Conservation (phyloP, 2,113 vertebrate genomes). For the Nannospalax galili region DNA sequence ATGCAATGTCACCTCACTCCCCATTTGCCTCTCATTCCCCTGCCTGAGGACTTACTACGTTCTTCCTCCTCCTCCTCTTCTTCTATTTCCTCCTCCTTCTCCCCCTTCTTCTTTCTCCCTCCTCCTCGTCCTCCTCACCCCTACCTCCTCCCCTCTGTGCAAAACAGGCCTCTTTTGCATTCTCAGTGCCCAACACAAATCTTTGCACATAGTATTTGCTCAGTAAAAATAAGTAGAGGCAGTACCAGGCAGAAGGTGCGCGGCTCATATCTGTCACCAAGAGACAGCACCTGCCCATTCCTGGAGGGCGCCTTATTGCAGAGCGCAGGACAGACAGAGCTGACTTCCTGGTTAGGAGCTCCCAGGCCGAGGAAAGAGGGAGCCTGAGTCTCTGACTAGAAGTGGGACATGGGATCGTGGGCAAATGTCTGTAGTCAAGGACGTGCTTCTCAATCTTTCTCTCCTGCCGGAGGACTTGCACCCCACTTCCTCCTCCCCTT, state of each 20-base stretch:
- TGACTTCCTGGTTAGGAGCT: not conserved
- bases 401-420: no score
- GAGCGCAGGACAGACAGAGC: not conserved
- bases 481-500: no score
- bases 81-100: not conserved
- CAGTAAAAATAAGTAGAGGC: not conserved
- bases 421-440: not conserved
- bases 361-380: not conserved
- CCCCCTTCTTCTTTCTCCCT: not conserved
- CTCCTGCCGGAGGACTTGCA: not conserved
- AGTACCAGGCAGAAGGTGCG: rapidly evolving
- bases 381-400: no score
- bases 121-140: not conserved
- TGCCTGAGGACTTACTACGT: not conserved
- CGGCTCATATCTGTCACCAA: rapidly evolving
- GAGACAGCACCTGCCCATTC: rapidly evolving
- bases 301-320: not conserved
- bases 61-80: not conserved
- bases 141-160: not conserved
- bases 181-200: rapidly evolving
- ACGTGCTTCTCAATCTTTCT: not conserved
- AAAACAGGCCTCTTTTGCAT: rapidly evolving
- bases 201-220: not conserved
- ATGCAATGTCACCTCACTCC: not conserved
- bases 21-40: not conserved